Evolutionary conservation across 1,140 invertebrate genomes (phyloP).

Genomic region (Dicyema japonicum): DNA sequence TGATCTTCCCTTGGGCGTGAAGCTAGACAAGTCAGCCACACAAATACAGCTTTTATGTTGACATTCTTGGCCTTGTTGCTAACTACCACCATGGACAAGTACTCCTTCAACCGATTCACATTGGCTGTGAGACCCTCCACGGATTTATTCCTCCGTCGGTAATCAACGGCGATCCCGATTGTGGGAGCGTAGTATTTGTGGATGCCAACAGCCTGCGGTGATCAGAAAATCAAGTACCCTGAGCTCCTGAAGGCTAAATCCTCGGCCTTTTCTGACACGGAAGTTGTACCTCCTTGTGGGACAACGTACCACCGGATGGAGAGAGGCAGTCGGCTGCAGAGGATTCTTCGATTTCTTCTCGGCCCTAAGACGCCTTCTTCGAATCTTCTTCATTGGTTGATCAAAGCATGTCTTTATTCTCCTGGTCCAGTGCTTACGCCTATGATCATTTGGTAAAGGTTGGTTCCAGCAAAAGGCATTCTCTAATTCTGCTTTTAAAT

Average conservation of each 20-base stretch:
- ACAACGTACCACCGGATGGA: constrained; percentile 66
- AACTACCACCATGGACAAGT: constrained; percentile 56
- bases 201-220: constrained; percentile 47
- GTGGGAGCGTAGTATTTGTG: constrained; percentile 47
- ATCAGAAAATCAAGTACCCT: no score
- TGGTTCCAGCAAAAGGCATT: no score
- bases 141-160: constrained; percentile 61
- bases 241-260: constrained; percentile 73
- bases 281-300: constrained; percentile 44
- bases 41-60: no score
- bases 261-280: constrained; percentile 58
- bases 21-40: no score
- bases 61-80: no score
- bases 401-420: constrained; percentile 95
- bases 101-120: constrained; percentile 73
- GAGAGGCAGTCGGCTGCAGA: constrained; percentile 42
- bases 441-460: constrained; percentile 96
- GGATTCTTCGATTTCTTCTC: no score
- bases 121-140: constrained; percentile 69
- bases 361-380: constrained; percentile 45
- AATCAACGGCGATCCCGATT: constrained; percentile 76
- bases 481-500: no score
- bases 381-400: constrained; percentile 64
- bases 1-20: no score
- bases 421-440: constrained; percentile 96